Evolutionary conservation across 2,113 vertebrate genomes (phyloP), one percentile per base, ranked within the genome.

Genomic region (Trochalopteron elliotii): DNA sequence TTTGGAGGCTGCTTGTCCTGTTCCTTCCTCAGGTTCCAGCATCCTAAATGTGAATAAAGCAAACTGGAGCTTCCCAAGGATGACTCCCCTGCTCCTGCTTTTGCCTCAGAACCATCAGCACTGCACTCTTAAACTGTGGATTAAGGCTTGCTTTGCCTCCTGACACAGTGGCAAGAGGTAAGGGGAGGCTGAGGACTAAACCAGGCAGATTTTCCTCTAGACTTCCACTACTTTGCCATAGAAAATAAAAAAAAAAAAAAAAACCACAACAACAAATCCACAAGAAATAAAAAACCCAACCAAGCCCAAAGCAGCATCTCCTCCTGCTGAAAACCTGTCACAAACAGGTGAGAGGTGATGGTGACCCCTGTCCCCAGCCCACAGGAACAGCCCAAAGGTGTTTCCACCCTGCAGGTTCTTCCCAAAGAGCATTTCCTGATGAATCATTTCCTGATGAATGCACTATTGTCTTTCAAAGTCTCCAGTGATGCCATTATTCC

Each of bases 381-480:
- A 44, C 21, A 89, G 15, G 4, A 35, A 4, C 49, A 57, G 3
- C 0, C 3, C 55, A 44, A 7, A 10, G 52, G 4, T 13, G n/a
- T 25, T 59, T 5, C 28, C 18, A 7, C 9, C 27, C 30, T 27
- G 27, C 68, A n/a, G 39, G 11, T 76, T 10, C 71, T 67, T 67
- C 44, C 50, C 89, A 17, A 11, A 12, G 28, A 30, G 3, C 27
- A 5, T 19, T 45, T 74, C 28, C 7, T 64, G 8, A n/a, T n/a
- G n/a, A n/a, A n/a, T n/a, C 27, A 5, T 19, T 45, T 75, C 28
- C 7, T 64, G 9, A 22, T 3, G 7, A 68, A 37, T 10, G 9
- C 28, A 35, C 19, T 12, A 19, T 3, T 23, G 2, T 0, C 10
- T 1, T 3, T 22, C 6, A 17, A 40, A 56, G 5, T 5, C 1